Evolutionary conservation across 2,888 invertebrate genomes (phyloP).

Genomic region (Congeria kusceri): DNA sequence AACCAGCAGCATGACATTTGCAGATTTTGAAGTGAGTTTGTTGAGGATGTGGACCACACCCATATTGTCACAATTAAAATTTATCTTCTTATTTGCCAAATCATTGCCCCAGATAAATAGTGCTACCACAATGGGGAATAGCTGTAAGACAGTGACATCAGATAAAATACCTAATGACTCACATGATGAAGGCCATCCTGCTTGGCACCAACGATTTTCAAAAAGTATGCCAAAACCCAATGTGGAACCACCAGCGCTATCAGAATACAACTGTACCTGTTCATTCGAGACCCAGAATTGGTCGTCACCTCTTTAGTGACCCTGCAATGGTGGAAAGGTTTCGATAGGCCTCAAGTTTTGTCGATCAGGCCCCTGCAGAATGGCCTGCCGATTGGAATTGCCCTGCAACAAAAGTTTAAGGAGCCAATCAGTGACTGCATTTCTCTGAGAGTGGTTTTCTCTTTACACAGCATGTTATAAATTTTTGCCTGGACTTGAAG

Average conservation of each 20-base stretch:
- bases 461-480: background rate
- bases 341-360: conserved; percentile 10
- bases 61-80: conserved; percentile 24
- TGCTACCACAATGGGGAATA: conserved; percentile 26
- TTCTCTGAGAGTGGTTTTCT: conserved; percentile 24
- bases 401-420: too few relatives aligned
- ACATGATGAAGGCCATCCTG: conserved; percentile 25
- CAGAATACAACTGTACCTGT: too few relatives aligned
- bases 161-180: background rate
- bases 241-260: conserved; percentile 18
- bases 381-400: conserved; percentile 24
- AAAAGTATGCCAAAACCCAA: conserved; percentile 34
- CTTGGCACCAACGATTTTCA: conserved; percentile 17
- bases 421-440: conserved; percentile 29
- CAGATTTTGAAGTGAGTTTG: background rate
- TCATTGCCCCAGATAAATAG: too few relatives aligned
- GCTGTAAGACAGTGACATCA: conserved; percentile 31
- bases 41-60: conserved; percentile 15
- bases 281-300: conserved; percentile 2
- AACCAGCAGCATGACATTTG: conserved; percentile 13
- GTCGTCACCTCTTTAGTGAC: conserved; percentile 11
- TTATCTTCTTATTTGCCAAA: conserved; percentile 13
- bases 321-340: conserved; percentile 26
- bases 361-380: conserved; percentile 23
- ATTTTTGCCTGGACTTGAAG: conserved; percentile 15